Conservation (phyloP, 2,888 invertebrate genomes). For the Odiellus spinosus region DNA sequence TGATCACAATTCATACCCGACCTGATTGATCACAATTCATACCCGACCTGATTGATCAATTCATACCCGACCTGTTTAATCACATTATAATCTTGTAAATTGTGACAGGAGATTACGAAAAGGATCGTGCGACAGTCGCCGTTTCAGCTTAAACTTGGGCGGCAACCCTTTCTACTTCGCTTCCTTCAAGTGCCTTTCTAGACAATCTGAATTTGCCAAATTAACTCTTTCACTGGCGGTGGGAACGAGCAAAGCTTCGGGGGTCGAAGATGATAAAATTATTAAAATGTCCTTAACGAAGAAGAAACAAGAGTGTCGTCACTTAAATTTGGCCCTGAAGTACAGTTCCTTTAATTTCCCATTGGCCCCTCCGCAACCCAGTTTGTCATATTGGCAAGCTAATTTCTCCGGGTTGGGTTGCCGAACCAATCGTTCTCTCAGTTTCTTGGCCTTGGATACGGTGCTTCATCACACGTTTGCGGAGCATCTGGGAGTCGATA, state of each 20-base stretch:
- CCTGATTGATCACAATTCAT: too few species aligned
- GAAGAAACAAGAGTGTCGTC: slow-evolving; percentile 16
- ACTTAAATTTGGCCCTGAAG: slow-evolving; percentile 18
- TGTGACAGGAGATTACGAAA: too few species aligned
- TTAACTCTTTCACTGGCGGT: too few species aligned
- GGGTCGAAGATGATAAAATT: slow-evolving; percentile 17
- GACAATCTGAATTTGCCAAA: too few species aligned
- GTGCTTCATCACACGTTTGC: slow-evolving; percentile 54
- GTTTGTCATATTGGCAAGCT: slow-evolving; percentile 8
- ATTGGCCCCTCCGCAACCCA: slow-evolving; percentile 6
- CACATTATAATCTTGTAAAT: too few species aligned
- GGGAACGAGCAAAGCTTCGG: slow-evolving; percentile 3
- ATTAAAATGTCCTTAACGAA: slow-evolving; percentile 17
- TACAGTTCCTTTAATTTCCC: slow-evolving; percentile 20
- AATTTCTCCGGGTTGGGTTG: slow-evolving; percentile 30
- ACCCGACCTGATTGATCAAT: too few species aligned
- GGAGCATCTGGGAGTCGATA: slow-evolving; percentile 52
- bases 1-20: too few species aligned
- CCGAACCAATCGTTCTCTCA: slow-evolving; percentile 41
- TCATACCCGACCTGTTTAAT: too few species aligned
- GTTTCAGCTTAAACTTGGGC: too few species aligned
- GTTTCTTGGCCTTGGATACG: slow-evolving; percentile 55
- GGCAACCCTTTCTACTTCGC: too few species aligned
- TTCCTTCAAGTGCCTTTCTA: too few species aligned
- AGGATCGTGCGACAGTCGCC: too few species aligned